Evolutionary conservation across 2,888 invertebrate species (phyloP), one percentile per base, ranked within the genome.

Genomic region (Spodoptera picta): DNA sequence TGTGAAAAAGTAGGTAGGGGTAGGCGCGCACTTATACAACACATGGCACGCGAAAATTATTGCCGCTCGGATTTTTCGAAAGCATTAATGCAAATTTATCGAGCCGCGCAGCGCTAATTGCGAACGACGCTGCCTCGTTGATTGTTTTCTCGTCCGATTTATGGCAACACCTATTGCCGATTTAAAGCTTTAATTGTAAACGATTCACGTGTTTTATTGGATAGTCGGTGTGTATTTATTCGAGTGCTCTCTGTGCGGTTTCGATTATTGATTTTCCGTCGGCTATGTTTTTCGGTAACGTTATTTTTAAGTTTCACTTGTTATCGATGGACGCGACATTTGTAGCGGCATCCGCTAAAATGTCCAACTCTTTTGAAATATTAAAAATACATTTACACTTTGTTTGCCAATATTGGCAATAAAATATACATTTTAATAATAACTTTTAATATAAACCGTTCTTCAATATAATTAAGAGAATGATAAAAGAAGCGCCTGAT

Each of bases 111-210:
- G 91, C 92, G 94, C 94, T 94, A 94, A 94, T 94, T 92, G 94
- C 93, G 87, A 90, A 81, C 93, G 92, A 92, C 92, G 92, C 91
- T 91, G 84, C 87, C 89, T 79, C 92, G 94, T 91, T 94, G 94
- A 94, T 94, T 94, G 94, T 94, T 94, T 94, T 91, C 93, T 90
- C 90, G 83, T 87, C 88, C 91, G 87, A 94, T 94, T 94, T 94
- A 94, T 94, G 91, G 93, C 94, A 94, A 94, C 94, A 94, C 94
- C 94, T 94, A 94, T 94, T 93, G 94, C 94, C 94, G 94, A 94
- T 94, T 94, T 94, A 94, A 94, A 92, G 94, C 92, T 91, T 94
- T 94, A 94, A 94, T 94, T 94, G 94, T 93, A 92, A 94, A 92
- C 94, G 93, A 93, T 94, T 92, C 92, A 87, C 90, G 91, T 94